phyloP scores from a whole-genome alignment of 2,797 vertebrate species.

The Austrolebias charrua region DNA sequence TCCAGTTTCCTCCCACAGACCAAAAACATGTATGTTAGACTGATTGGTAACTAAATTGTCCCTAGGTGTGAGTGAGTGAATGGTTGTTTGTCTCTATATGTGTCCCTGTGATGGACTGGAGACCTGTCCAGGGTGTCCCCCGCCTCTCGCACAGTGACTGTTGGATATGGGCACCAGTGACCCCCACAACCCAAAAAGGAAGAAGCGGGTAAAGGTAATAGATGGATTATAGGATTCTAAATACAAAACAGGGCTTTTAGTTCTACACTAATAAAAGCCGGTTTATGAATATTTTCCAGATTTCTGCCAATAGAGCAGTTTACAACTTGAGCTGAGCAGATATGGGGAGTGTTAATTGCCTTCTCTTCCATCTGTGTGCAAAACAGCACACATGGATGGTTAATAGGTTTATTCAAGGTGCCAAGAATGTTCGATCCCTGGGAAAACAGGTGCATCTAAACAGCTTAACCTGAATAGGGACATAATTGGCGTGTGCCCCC shows the following conservation, averaged over 20 bases:
- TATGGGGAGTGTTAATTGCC: constrained; percentile 5
- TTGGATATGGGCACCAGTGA: no score
- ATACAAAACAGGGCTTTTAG: neutral
- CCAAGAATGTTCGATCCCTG: constrained; percentile 42
- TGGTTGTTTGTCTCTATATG: no score
- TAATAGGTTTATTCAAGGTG: constrained; percentile 68
- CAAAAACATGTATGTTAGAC: no score
- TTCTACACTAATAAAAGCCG: neutral
- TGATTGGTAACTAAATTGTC: no score
- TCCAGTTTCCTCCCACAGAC: no score
- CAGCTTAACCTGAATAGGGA: constrained; percentile 62
- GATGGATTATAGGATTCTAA: neutral
- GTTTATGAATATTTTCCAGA: neutral
- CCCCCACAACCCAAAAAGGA: no score
- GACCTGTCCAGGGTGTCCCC: no score
- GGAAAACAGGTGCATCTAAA: constrained; percentile 55
- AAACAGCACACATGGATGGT: constrained; percentile 32
- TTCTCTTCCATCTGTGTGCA: constrained; percentile 32
- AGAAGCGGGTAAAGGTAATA: no score
- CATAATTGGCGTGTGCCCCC: constrained; percentile 44
- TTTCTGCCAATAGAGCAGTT: neutral
- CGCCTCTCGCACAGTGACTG: no score
- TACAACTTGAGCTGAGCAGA: neutral
- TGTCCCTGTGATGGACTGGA: no score
- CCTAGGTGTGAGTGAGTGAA: no score